phyloP scores from a whole-genome alignment of 2,113 vertebrate genomes.

The Lamprotornis superbus region DNA sequence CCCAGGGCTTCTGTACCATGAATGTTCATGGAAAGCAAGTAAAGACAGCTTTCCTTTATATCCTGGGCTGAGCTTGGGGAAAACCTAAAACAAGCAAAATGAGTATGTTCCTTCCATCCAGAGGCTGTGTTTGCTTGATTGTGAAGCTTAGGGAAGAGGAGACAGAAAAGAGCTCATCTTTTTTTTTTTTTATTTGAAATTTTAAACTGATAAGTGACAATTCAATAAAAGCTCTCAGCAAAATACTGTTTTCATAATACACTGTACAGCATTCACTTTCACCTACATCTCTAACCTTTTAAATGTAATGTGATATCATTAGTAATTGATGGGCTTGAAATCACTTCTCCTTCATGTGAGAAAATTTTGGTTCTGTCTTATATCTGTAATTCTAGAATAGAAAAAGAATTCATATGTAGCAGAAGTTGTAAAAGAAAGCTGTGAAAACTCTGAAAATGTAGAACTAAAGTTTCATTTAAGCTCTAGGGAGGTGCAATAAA shows the following conservation, averaged over 20 bases:
- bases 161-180: background rate
- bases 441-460: background rate
- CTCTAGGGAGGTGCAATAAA: background rate
- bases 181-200: background rate
- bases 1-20: background rate
- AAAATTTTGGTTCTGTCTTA: background rate
- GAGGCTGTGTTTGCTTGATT: background rate
- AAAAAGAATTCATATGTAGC: background rate
- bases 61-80: background rate
- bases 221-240: background rate
- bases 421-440: background rate
- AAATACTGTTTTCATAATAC: background rate
- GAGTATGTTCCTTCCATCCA: background rate
- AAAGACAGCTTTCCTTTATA: background rate
- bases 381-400: background rate
- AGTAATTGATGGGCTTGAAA: background rate
- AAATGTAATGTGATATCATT: background rate
- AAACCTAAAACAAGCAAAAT: background rate
- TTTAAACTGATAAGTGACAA: background rate
- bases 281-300: background rate
- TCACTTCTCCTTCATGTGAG: background rate
- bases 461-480: background rate
- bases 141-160: background rate
- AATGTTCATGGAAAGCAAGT: background rate
- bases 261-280: background rate